Evolutionary conservation across 2,888 invertebrate species (phyloP).

Genomic region (Eretmocerus hayati): DNA sequence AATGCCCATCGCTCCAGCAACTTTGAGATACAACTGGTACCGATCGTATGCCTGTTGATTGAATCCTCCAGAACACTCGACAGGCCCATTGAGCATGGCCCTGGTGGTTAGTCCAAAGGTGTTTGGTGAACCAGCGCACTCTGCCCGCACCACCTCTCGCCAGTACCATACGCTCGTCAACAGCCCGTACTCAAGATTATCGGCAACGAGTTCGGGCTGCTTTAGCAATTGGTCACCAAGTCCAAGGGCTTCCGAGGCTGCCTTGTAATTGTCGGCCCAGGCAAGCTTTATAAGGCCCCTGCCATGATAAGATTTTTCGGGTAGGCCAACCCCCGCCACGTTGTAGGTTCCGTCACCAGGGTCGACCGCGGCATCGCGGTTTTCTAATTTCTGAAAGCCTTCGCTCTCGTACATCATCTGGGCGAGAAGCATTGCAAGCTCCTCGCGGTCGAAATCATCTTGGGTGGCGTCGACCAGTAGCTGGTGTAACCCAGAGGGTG

Average conservation of each 20-base stretch:
- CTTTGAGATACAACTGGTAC: not conserved
- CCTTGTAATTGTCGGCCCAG: slow-evolving; percentile 3
- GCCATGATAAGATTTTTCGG: not conserved
- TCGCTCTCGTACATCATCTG: slow-evolving; percentile 3
- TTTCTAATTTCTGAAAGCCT: not conserved
- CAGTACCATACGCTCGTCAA: not conserved
- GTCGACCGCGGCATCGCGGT: not conserved
- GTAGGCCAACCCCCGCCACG: not conserved
- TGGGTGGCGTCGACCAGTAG: not conserved
- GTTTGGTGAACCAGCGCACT: not conserved
- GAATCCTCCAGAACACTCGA: not conserved
- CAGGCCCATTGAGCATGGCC: not conserved
- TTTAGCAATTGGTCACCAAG: slow-evolving; percentile 1
- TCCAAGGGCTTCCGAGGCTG: not conserved
- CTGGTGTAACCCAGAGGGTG: not conserved
- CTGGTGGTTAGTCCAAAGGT: not conserved
- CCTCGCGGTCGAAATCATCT: not conserved
- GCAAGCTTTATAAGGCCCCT: slow-evolving; percentile 3
- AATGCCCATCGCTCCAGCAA: not conserved
- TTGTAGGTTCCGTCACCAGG: not conserved
- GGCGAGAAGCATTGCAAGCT: slow-evolving; percentile 1
- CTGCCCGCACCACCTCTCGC: not conserved
- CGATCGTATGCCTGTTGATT: not conserved
- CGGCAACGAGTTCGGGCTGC: not conserved
- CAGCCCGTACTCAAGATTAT: not conserved